These are phyloP conservation scores for Sylvietta virens DNA, from an alignment of 2,113 vertebrate species.

Conservation along the genomic window DNA sequence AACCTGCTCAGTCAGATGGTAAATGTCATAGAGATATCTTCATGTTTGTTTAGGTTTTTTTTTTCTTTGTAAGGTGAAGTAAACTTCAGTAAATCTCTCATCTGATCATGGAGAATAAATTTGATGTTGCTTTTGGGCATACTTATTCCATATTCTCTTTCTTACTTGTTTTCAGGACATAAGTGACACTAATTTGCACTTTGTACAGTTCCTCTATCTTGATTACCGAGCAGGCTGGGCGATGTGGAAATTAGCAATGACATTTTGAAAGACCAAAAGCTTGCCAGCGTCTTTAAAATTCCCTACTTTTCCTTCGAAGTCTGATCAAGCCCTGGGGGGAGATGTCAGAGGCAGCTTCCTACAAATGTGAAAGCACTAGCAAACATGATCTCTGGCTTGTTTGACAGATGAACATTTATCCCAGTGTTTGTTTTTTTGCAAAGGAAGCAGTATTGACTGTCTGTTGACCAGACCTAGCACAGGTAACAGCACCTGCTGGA, in stretches of 20 bases:
- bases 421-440: background rate
- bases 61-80: background rate
- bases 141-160: background rate
- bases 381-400: background rate
- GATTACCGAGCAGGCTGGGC: background rate
- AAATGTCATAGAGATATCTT: background rate
- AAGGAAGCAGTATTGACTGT: background rate
- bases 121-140: background rate
- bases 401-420: background rate
- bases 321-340: background rate
- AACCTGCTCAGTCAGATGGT: background rate
- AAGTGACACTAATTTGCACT: slow-evolving; percentile 32
- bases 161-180: background rate
- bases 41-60: background rate
- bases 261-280: background rate
- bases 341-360: background rate
- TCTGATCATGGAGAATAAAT: background rate
- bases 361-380: background rate
- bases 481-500: background rate
- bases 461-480: background rate
- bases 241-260: background rate
- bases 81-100: background rate
- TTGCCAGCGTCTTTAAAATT: slow-evolving; percentile 1
- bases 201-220: background rate
- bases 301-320: background rate